A percentile compares a stretch with the other conserved stretches of the same genome.
Evolutionary conservation across 2,888 invertebrate genomes (phyloP).

Genomic region (Campaea margaritaria): DNA sequence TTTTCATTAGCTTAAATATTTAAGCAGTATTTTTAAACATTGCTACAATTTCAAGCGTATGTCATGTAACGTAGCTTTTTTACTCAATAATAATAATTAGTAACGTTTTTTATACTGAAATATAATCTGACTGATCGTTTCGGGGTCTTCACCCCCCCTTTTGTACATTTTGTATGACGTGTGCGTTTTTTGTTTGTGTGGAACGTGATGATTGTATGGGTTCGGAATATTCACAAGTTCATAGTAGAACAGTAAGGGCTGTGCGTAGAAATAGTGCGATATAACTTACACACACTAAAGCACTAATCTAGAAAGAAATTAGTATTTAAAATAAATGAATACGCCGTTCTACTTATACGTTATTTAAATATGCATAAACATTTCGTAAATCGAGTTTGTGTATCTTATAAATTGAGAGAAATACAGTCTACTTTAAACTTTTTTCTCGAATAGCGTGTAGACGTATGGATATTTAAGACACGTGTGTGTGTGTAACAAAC

Average conservation of each 20-base stretch:
- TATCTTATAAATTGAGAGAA: too few species aligned
- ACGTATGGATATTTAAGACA: too few species aligned
- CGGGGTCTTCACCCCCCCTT: conserved; percentile 56
- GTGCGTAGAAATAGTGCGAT: too few species aligned
- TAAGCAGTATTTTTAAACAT: conserved; percentile 74
- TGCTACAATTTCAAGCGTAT: conserved; percentile 65
- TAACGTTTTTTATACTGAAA: conserved; percentile 59
- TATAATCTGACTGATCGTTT: conserved; percentile 72
- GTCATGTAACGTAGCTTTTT: conserved; percentile 76
- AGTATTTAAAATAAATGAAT: too few species aligned
- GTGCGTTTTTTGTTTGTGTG: conserved; percentile 55
- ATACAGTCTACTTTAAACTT: too few species aligned
- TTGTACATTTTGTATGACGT: conserved; percentile 69
- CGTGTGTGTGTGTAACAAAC: too few species aligned
- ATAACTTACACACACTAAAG: too few species aligned
- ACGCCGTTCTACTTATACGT: too few species aligned
- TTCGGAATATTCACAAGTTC: neutral
- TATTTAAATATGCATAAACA: too few species aligned
- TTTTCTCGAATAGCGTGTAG: too few species aligned
- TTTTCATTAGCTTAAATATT: conserved; percentile 61
- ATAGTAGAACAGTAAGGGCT: conserved; percentile 11
- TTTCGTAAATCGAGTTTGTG: too few species aligned
- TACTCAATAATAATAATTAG: conserved; percentile 66
- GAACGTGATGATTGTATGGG: conserved; percentile 46
- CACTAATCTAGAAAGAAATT: too few species aligned